Evolutionary conservation across 1,140 invertebrate species (phyloP).

Genomic region (Drosophila bocki): DNA sequence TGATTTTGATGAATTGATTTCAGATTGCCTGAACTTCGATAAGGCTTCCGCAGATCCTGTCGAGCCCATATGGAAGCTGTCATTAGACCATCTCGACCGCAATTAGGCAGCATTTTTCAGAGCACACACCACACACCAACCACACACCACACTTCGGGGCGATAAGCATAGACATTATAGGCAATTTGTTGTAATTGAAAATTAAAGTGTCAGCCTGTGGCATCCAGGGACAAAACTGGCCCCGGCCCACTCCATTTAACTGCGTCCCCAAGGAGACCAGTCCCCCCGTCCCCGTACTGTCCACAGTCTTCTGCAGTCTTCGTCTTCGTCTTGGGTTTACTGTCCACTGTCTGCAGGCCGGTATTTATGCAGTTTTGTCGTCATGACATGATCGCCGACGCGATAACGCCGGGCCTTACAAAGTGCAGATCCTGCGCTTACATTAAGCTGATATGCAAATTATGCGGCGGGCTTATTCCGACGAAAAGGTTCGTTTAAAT

Average conservation of each 20-base stretch:
- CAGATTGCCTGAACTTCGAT: constrained; percentile 72
- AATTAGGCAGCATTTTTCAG: constrained; percentile 64
- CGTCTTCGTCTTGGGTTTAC: not conserved
- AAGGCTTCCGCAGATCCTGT: constrained; percentile 31
- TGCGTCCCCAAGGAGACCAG: not conserved
- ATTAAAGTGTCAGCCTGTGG: constrained; percentile 83
- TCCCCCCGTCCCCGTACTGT: too few relatives aligned
- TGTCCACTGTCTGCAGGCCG: not conserved
- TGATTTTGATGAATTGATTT: constrained; percentile 83
- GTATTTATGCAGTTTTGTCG: constrained; percentile 68
- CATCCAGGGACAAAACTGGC: constrained; percentile 62
- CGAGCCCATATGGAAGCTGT: constrained; percentile 13
- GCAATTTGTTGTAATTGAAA: constrained; percentile 84
- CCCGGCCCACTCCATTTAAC: constrained; percentile 10
- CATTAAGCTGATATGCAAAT: constrained; percentile 84
- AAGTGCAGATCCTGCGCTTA: constrained; percentile 64
- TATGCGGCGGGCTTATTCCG: constrained; percentile 71
- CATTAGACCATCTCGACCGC: constrained; percentile 41
- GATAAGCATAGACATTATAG: constrained; percentile 84
- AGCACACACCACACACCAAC: constrained; percentile 18
- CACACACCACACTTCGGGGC: constrained; percentile 50
- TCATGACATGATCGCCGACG: constrained; percentile 70
- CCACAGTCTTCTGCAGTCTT: not conserved
- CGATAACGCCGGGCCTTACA: constrained; percentile 74
- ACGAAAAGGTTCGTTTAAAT: constrained; percentile 72